A percentile compares a stretch with the other conserved stretches of the same genome.
phyloP scores from a whole-genome alignment of 1,140 invertebrate species.

The Apis dorsata region DNA sequence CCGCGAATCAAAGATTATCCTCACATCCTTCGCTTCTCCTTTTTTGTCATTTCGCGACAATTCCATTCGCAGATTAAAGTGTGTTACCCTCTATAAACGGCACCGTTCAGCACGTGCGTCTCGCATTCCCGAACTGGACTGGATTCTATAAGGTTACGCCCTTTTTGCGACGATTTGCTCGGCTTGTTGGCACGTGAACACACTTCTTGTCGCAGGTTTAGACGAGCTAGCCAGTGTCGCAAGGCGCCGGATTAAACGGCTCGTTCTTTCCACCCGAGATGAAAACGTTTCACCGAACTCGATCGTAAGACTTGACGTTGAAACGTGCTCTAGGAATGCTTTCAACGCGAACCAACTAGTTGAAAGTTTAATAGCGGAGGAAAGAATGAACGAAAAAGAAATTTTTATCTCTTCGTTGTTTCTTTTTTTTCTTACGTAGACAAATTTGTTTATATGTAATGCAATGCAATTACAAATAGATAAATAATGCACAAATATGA shows the following conservation, averaged over 20 bases:
- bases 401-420: neutral
- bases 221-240: constrained; percentile 18
- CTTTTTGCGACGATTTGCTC: constrained; percentile 58
- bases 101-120: neutral
- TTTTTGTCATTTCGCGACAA: neutral
- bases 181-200: constrained; percentile 53
- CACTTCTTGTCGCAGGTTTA: constrained; percentile 48
- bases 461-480: too few relatives aligned
- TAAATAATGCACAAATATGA: too few relatives aligned
- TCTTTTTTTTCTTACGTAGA: neutral
- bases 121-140: constrained; percentile 65
- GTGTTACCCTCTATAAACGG: neutral
- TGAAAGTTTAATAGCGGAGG: neutral
- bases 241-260: constrained; percentile 35
- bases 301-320: constrained; percentile 15
- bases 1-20: neutral
- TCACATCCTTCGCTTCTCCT: too few relatives aligned
- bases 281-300: constrained; percentile 30
- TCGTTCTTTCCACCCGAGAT: constrained; percentile 23
- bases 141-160: constrained; percentile 62
- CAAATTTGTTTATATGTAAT: neutral
- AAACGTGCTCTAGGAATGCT: constrained; percentile 17
- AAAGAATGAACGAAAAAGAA: too few relatives aligned
- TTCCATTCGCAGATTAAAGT: neutral
- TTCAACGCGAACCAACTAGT: constrained; percentile 2